Base-by-base conservation (phyloP, 2,888 invertebrate genomes). In the Callyntrura sp. region DNA sequence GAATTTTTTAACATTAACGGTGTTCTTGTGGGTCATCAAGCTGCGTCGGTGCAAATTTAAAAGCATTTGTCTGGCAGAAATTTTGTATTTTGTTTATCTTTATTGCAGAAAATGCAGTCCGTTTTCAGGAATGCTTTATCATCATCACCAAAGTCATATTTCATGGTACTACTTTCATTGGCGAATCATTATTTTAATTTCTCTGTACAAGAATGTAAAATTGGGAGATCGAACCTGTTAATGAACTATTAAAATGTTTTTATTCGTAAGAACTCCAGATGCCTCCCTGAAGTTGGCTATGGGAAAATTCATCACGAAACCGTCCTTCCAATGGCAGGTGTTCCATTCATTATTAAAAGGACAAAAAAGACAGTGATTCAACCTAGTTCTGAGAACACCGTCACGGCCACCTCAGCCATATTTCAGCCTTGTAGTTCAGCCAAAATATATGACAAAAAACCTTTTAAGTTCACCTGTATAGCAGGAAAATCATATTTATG, bases 361-460 rank as follows among this genome's bases (percentile, higher is more conserved):
- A 70, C 81, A 14, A 87, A 82, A 70, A 51, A 65, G 45, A 82
- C 79, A 23, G 55, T 35, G n/a, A 17, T 20, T 6, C 12, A 12
- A 8, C 45, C 55, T 43, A 51, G 68, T 28, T 55, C 51, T 14
- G 87, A 86, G 11, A 65, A 79, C 43, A 23, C 55, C 65, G 48
- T 45, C 8, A 70, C 51, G 8, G 79, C 65, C 0, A 76, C 25
- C 0, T 35, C 81, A 9, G 84, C 87, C 3, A 48, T 60, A 9
- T 17, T 23, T 48, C 98, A 98, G 94, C 93, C 94, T 14, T 96
- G 95, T 4, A 97, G 97, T 94, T n/a, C n/a, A n/a, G 99, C 99
- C 9, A 94, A 95, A 55, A 96, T 98, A 60, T 98, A 97, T 94
- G 98, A 98, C 94, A 98, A 97, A 94, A 98, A 97, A 94, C 99